phyloP scores from a whole-genome alignment of 2,113 vertebrate genomes.

The Labeo catla region DNA sequence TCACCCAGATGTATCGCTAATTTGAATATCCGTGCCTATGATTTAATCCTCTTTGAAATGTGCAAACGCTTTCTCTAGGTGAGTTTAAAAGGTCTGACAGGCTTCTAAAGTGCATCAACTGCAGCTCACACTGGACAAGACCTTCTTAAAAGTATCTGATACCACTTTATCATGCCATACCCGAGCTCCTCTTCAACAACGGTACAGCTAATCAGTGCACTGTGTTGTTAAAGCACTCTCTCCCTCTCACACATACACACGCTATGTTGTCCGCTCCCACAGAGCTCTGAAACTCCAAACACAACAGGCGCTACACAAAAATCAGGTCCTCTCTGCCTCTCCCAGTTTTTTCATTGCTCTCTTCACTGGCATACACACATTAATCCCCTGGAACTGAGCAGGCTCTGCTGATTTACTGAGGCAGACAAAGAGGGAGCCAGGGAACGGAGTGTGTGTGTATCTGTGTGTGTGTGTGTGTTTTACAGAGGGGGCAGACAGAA shows the following conservation, averaged over 20 bases:
- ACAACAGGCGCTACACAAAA: conserved; percentile 50
- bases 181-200: neutral
- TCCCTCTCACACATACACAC: neutral
- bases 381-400: conserved; percentile 69
- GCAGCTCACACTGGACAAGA: neutral
- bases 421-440: conserved; percentile 70
- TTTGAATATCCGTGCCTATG: conserved; percentile 8
- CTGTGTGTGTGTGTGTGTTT: conserved; percentile 47
- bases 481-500: conserved; percentile 48
- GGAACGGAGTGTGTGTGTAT: conserved; percentile 45
- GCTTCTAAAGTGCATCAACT: neutral
- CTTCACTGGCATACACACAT: conserved; percentile 63
- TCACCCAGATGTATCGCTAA: conserved; percentile 13
- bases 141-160: neutral
- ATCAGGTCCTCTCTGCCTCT: conserved; percentile 17
- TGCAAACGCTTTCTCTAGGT: neutral
- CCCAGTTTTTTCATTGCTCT: conserved; percentile 58
- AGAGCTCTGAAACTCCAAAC: conserved; percentile 61
- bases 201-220: conserved; percentile 13
- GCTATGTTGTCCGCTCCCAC: conserved; percentile 32
- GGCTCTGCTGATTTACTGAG: conserved; percentile 64
- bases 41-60: conserved; percentile 37
- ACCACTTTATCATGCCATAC: neutral
- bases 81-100: neutral
- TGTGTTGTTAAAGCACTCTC: conserved; percentile 35